Conservation (phyloP, 2,113 vertebrate species). For the Octodon degus region DNA sequence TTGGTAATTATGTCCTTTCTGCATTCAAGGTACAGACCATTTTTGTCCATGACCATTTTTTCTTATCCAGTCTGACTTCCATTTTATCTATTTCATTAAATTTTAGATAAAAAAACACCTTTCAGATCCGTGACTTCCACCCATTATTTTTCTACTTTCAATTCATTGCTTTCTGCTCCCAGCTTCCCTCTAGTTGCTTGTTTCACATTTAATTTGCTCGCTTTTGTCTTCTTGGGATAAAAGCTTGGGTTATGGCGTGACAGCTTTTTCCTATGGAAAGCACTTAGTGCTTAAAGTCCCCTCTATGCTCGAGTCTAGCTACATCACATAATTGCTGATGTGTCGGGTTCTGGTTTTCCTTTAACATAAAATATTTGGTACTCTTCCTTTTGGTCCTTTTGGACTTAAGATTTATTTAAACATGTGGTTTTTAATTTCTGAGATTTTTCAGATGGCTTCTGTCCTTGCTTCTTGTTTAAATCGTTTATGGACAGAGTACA, state of each 20-base stretch:
- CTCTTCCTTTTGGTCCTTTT: neutral
- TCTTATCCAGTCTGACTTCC: neutral
- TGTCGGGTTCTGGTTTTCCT: neutral
- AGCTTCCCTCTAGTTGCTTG: neutral
- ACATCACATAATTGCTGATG: neutral
- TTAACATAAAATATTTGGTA: neutral
- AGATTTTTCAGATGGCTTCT: neutral
- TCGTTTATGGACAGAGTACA: neutral
- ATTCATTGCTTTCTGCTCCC: neutral
- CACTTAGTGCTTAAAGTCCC: neutral
- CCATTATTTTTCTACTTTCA: neutral
- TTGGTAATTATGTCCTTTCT: neutral
- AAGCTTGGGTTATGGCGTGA: neutral
- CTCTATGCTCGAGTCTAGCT: neutral
- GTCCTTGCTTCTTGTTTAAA: neutral
- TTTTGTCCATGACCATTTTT: neutral
- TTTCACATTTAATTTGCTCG: neutral
- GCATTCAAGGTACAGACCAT: neutral
- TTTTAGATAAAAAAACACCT: conserved; percentile 1
- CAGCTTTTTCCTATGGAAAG: neutral
- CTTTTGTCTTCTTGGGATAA: neutral
- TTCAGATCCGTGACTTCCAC: neutral
- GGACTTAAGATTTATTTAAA: neutral
- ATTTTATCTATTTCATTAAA: conserved; percentile 3
- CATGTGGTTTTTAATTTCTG: neutral